These are phyloP conservation scores for Oreochromis tanganicae DNA, from an alignment of 2,113 vertebrate genomes.

Conservation along the genomic window DNA sequence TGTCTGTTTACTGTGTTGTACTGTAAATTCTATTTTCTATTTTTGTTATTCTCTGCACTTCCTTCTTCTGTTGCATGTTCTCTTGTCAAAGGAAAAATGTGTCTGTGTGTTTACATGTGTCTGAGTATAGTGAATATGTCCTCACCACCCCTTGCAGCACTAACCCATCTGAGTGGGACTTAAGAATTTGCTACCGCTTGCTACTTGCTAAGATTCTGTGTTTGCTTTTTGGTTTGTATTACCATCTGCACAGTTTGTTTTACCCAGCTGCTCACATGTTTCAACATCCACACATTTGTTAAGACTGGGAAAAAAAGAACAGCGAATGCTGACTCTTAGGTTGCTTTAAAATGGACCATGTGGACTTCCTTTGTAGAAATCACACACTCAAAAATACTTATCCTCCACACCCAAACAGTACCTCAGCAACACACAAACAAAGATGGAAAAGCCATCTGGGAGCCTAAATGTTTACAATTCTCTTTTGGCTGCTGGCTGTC, in stretches of 20 bases:
- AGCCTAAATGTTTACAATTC: conserved; percentile 25
- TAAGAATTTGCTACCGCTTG: not conserved
- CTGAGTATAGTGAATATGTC: not conserved
- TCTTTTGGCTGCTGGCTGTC: not conserved
- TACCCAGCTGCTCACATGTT: not conserved
- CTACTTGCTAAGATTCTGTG: not conserved
- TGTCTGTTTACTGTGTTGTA: not conserved
- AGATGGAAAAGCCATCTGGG: conserved; percentile 6
- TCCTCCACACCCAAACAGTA: not conserved
- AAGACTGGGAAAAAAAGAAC: not conserved
- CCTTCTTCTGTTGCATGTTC: accelerated
- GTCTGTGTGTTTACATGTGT: not conserved
- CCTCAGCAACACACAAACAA: conserved; percentile 8
- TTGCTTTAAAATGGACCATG: conserved; percentile 13
- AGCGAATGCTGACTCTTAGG: not conserved
- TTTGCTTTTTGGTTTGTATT: not conserved
- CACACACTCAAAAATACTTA: not conserved
- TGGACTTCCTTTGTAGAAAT: not conserved
- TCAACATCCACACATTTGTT: not conserved
- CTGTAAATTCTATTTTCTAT: not conserved
- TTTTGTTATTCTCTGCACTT: not conserved
- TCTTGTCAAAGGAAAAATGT: not conserved
- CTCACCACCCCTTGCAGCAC: not conserved
- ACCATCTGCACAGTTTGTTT: not conserved
- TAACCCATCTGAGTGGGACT: not conserved